phyloP scores from a whole-genome alignment of 2,888 invertebrate genomes.

The Chromoteleia sp. region DNA sequence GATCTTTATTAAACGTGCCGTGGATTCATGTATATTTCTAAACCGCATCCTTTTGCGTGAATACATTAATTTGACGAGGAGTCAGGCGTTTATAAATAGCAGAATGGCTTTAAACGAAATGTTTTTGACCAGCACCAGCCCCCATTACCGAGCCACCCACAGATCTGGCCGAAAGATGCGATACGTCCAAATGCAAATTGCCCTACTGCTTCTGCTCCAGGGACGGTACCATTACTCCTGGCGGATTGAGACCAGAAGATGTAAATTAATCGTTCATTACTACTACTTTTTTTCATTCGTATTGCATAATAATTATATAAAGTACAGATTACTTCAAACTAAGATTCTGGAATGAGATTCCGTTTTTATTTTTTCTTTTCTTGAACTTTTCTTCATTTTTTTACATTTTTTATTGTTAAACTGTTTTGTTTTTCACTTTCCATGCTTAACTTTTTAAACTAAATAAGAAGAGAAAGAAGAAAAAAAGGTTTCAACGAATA shows the following conservation, averaged over 20 bases:
- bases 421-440: no score
- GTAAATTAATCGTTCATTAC: no score
- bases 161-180: constrained; percentile 93
- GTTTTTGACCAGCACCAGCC: constrained; percentile 88
- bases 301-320: no score
- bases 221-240: constrained; percentile 95
- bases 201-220: constrained; percentile 97
- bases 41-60: constrained; percentile 29
- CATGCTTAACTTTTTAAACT: no score
- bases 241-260: constrained; percentile 92
- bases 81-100: constrained; percentile 30
- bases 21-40: constrained; percentile 35
- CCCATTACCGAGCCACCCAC: constrained; percentile 92
- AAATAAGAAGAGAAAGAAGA: no score
- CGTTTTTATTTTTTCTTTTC: no score
- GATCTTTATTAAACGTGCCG: constrained; percentile 49
- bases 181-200: constrained; percentile 90
- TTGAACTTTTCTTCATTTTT: no score
- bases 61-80: constrained; percentile 40
- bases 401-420: no score
- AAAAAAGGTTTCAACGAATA: no score
- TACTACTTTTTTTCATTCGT: no score
- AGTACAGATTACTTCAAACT: no score
- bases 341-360: no score
- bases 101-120: background rate